These are phyloP conservation scores for Oreohelix idahoensis DNA, from an alignment of 1,140 invertebrate genomes.

Conservation along the genomic window DNA sequence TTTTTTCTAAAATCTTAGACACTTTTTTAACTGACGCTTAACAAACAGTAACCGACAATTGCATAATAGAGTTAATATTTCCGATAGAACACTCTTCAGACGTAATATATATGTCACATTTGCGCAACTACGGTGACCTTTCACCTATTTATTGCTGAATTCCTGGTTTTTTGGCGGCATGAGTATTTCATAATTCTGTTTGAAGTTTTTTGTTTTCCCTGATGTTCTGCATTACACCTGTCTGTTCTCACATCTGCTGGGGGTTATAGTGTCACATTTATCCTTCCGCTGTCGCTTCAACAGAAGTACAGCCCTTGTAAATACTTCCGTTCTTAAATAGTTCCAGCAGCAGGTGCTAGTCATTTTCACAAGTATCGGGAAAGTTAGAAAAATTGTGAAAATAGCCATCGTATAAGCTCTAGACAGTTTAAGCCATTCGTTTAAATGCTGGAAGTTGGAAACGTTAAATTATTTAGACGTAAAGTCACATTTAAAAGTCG, in stretches of 20 bases:
- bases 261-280: not conserved
- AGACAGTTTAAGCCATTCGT: not conserved
- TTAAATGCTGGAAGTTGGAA: not conserved
- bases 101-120: too few relatives aligned
- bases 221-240: not conserved
- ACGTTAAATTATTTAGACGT: not conserved
- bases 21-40: too few relatives aligned
- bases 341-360: not conserved
- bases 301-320: not conserved
- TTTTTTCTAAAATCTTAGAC: too few relatives aligned
- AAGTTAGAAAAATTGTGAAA: not conserved
- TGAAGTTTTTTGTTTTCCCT: too few relatives aligned
- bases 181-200: too few relatives aligned
- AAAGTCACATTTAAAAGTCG: not conserved
- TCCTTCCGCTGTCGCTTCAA: not conserved
- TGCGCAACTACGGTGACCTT: too few relatives aligned
- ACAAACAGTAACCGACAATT: too few relatives aligned
- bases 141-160: too few relatives aligned
- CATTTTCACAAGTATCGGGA: slow-evolving; percentile 2
- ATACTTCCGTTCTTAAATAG: not conserved
- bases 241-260: not conserved
- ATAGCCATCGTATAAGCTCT: not conserved
- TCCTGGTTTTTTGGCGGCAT: too few relatives aligned
- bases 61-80: too few relatives aligned
- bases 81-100: too few relatives aligned